Evolutionary conservation across 2,888 invertebrate genomes (phyloP).

Genomic region (Tachina lurida): DNA sequence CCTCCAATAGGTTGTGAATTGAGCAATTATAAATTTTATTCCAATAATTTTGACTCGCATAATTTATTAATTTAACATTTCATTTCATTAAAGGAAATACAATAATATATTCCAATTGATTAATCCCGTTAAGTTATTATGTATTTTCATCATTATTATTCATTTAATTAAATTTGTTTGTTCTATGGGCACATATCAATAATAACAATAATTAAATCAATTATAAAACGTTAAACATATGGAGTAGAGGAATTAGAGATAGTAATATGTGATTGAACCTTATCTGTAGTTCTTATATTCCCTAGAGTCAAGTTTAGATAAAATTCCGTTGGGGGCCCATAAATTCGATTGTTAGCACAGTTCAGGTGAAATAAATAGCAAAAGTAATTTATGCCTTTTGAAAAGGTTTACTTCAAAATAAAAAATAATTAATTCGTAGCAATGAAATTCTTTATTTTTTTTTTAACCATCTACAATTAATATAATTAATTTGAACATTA

Average conservation of each 20-base stretch:
- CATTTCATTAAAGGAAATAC: too few species aligned
- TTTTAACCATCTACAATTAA: background rate
- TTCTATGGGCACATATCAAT: background rate
- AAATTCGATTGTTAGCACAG: conserved; percentile 4
- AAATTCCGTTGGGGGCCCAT: conserved; percentile 5
- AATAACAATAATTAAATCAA: background rate
- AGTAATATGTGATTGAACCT: conserved; percentile 8
- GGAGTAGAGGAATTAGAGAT: background rate
- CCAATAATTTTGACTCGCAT: too few species aligned
- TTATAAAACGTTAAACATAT: background rate
- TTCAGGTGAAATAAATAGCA: background rate
- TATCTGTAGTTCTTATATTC: background rate
- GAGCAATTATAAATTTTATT: too few species aligned
- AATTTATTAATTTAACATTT: too few species aligned
- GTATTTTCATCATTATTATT: conserved; percentile 12
- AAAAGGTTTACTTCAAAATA: too few species aligned
- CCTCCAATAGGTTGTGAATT: too few species aligned
- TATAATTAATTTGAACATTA: background rate
- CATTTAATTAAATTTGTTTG: conserved; percentile 14
- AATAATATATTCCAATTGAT: too few species aligned
- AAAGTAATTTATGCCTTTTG: too few species aligned
- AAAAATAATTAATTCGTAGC: too few species aligned
- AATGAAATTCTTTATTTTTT: background rate
- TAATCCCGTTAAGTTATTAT: background rate
- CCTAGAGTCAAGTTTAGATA: conserved; percentile 9